Base-by-base conservation (phyloP, 2,113 vertebrate species). In the Hepsetus odoe region DNA sequence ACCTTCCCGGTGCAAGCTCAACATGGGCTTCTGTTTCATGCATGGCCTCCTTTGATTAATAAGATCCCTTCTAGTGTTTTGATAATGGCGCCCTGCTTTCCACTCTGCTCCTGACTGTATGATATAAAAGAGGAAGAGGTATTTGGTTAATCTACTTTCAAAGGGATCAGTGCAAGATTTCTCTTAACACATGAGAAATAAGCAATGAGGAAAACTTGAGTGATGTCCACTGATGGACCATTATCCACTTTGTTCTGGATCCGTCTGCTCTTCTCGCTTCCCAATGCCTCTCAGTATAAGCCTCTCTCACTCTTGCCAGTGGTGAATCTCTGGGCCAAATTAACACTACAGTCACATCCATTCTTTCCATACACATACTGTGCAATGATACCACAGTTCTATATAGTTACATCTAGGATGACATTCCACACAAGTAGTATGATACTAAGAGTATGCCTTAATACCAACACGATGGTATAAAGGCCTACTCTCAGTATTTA, bases 101-200 rank as follows among this genome's bases (percentile, higher is more conserved):
- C 76, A 77, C 83, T 75, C 46, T 76, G 83, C 83, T 88, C 69
- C 81, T 86, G 86, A 88, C 76, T 84, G 77, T 72, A 84, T 69
- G 82, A 86, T 87, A 87, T 82, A 72, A 80, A 80, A 85, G 81
- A 87, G 83, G 74, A 83, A 86, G 81, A 87, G 69, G 84, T 88
- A 85, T 83, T 85, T 89, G 84, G 79, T 79, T 88, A 88, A 89
- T 89, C 87, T 80, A 80, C 80, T 86, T 87, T 86, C 72, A 85
- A 78, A 76, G 76, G 83, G 87, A 85, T 87, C 85, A 83, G 81
- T 82, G 79, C 40, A 77, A 80, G 80, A 51, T 85, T 90, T 86
- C 73, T 86, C 80, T 87, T 87, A 87, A 87, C 84, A 87, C 85
- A 68, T 85, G 80, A 83, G 77, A 28, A 77, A 56, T 77, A 81